Conservation (phyloP, 2,797 vertebrate species). For the Crocidura indochinensis region DNA sequence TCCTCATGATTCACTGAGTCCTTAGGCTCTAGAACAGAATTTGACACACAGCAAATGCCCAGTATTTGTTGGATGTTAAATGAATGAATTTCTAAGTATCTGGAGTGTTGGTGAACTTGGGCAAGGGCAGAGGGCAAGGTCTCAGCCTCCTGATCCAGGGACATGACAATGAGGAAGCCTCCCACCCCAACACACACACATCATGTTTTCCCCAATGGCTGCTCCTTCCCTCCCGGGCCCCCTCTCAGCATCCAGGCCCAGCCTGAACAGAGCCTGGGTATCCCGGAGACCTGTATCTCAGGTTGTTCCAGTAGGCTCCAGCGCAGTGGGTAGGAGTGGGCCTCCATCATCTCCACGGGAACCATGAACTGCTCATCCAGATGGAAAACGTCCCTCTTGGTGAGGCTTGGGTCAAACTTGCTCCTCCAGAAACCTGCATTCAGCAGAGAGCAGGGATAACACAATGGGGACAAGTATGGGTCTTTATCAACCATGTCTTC, state of each 20-base stretch:
- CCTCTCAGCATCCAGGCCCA: slow-evolving; percentile 27
- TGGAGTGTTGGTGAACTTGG: background rate
- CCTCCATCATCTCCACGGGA: slow-evolving; percentile 97
- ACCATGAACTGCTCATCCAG: slow-evolving; percentile 92
- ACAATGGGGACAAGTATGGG: background rate
- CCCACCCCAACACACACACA: too few species aligned
- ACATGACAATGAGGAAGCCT: background rate
- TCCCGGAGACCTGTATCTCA: slow-evolving; percentile 93
- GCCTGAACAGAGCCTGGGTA: background rate
- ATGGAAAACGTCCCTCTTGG: slow-evolving; percentile 93
- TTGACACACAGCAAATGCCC: background rate
- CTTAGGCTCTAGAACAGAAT: background rate
- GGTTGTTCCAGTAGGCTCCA: slow-evolving; percentile 92
- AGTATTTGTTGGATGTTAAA: background rate
- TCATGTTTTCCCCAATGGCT: too few species aligned
- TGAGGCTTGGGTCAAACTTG: slow-evolving; percentile 95
- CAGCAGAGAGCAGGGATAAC: slow-evolving; percentile 46
- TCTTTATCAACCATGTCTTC: background rate
- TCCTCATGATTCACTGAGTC: background rate
- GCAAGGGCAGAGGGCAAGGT: background rate
- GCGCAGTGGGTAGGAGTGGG: slow-evolving; percentile 93
- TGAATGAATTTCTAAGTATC: slow-evolving; percentile 21
- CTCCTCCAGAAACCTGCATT: slow-evolving; percentile 94
- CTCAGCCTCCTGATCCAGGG: background rate
- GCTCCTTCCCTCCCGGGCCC: background rate